Base-by-base conservation (phyloP, 2,113 vertebrate species). In the Pedetes capensis region DNA sequence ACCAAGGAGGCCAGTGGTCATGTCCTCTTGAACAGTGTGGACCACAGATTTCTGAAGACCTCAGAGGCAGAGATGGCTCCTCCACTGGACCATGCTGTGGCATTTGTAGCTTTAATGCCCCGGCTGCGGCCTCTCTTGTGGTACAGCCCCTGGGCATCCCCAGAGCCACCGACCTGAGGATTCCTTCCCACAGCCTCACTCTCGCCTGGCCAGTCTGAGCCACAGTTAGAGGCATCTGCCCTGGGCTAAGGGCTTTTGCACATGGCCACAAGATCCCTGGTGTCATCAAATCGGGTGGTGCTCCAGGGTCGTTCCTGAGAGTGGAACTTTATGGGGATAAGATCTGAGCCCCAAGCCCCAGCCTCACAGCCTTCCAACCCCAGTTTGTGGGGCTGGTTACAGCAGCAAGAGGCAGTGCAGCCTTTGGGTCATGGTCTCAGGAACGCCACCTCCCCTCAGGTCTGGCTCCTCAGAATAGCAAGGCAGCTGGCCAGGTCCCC, bases 71-170 rank as follows among this genome's bases (percentile, higher is more conserved):
- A 17, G 59, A 42, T 17, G 37, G n/a, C 14, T 8, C 12, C 2
- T 18, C 3, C 0, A 0, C 11, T 39, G 55, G 17, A 22, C 23
- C 25, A 0, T 0, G 1, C 3, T 34, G 2, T 2, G 1, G 22
- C 8, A 13, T 2, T 22, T 0, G 0, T 0, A 3, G 55, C 59
- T 61, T 23, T 42, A 3, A 20, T 4, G 3, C 25, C 8, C 22
- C 22, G n/a, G 17, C 14, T 53, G 5, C 14, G 32, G 32, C 42
- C 63, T 55, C 37, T 44, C 66, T 18, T 5, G 47, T 8, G 4
- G 39, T 25, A 8, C 0, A 1, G 25, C 4, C 18, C 49, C 20
- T 18, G 1, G 23, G 39, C 3, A 1, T 5, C 44, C n/a, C 2
- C 39, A 44, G 6, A 23, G 29, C 32, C 11, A 2, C 57, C 25